Conservation (phyloP, 2,888 invertebrate species). For the Lasioglossum figueresi region DNA sequence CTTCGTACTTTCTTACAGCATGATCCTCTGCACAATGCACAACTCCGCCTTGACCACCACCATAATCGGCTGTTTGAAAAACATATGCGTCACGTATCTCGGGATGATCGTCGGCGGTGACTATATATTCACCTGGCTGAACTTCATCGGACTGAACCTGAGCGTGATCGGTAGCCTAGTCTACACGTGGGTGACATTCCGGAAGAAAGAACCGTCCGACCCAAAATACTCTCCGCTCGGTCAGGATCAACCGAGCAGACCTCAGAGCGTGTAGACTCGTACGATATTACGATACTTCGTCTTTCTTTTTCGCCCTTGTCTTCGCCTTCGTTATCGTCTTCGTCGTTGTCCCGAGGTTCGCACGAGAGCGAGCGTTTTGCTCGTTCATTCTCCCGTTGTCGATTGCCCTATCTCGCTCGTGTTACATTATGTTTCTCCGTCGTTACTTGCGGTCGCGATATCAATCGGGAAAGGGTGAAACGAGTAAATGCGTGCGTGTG, state of each 20-base stretch:
- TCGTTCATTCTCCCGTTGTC: neutral
- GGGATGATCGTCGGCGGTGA: conserved; percentile 99
- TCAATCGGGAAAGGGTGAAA: neutral
- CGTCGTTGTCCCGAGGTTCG: neutral
- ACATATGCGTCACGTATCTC: conserved; percentile 97
- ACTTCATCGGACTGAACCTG: conserved; percentile 98
- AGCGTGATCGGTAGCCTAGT: conserved; percentile 94
- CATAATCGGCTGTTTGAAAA: conserved; percentile 98
- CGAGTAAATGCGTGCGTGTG: neutral
- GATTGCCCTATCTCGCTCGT: neutral
- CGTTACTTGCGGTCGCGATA: neutral
- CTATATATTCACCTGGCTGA: conserved; percentile 96
- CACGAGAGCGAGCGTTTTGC: neutral
- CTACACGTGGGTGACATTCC: conserved; percentile 95
- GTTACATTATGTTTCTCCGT: neutral
- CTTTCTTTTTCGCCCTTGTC: neutral
- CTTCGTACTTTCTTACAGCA: conserved; percentile 96
- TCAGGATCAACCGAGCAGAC: conserved; percentile 74
- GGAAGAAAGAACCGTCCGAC: conserved; percentile 85
- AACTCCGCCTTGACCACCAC: conserved; percentile 99
- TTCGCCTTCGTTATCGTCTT: neutral
- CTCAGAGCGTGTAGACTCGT: conserved; percentile 82
- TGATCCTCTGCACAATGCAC: conserved; percentile 96
- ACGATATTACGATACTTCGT: neutral
- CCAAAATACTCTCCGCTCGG: conserved; percentile 77